phyloP scores from a whole-genome alignment of 2,888 invertebrate genomes.

The Podabrus alpinus region DNA sequence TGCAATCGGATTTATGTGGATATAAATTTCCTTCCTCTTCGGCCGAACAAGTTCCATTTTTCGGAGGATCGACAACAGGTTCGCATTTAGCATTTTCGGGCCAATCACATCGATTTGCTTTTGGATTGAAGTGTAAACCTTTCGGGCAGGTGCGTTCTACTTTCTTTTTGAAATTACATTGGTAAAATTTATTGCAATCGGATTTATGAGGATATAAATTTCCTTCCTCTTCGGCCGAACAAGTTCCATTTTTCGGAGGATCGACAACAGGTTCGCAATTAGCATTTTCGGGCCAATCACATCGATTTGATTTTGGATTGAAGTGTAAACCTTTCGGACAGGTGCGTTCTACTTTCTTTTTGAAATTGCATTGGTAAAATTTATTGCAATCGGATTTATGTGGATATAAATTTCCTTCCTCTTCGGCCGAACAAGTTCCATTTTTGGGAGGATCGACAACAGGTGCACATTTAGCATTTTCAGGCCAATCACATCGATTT shows the following conservation, averaged over 20 bases:
- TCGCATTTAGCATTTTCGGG: slow-evolving; percentile 29
- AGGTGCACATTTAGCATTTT: background rate
- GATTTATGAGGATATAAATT: background rate
- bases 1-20: background rate
- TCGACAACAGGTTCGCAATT: no score
- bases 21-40: background rate
- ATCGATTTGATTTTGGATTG: no score
- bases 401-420: slow-evolving; percentile 5
- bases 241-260: no score
- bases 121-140: background rate
- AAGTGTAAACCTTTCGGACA: slow-evolving; percentile 30
- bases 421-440: no score
- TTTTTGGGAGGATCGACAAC: no score
- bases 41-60: background rate
- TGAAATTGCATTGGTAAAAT: slow-evolving; percentile 21
- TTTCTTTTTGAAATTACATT: background rate
- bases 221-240: background rate
- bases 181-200: background rate
- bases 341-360: background rate
- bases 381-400: slow-evolving; percentile 22
- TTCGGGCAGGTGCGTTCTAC: background rate
- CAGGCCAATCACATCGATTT: slow-evolving; percentile 14
- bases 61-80: no score
- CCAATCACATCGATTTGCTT: slow-evolving; percentile 22
- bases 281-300: no score